phyloP scores from a whole-genome alignment of 2,888 invertebrate genomes.

The Rhamnusium bicolor region DNA sequence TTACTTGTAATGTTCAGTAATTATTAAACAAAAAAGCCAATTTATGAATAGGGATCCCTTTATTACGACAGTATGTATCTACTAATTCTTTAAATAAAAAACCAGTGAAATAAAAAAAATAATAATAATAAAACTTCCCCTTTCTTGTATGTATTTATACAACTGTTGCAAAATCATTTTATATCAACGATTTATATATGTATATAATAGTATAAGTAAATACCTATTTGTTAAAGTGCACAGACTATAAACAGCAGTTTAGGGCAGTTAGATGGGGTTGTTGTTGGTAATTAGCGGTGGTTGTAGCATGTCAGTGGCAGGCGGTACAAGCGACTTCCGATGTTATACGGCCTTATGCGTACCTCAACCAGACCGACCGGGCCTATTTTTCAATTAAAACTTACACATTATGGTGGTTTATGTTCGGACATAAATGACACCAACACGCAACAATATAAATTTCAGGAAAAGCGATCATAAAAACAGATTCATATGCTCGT shows the following conservation, averaged over 20 bases:
- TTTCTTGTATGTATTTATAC: too few relatives aligned
- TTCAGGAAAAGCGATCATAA: slow-evolving; percentile 41
- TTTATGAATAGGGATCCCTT: too few relatives aligned
- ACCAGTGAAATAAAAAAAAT: not conserved
- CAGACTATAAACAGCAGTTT: slow-evolving; percentile 57
- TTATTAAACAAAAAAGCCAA: too few relatives aligned
- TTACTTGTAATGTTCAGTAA: too few relatives aligned
- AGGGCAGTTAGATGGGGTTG: slow-evolving; percentile 59
- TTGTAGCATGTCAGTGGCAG: slow-evolving; percentile 62
- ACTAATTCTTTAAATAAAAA: too few relatives aligned
- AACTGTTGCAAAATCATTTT: not conserved
- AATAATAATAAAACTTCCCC: not conserved
- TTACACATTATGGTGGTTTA: slow-evolving; percentile 49
- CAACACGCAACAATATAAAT: slow-evolving; percentile 49
- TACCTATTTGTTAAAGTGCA: slow-evolving; percentile 34
- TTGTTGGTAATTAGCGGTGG: slow-evolving; percentile 60
- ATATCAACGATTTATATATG: not conserved
- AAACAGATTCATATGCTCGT: slow-evolving; percentile 40
- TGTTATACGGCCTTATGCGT: slow-evolving; percentile 59
- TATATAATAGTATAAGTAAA: slow-evolving; percentile 15
- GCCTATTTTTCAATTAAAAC: slow-evolving; percentile 51
- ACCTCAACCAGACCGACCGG: slow-evolving; percentile 36
- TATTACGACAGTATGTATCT: too few relatives aligned
- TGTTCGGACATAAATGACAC: slow-evolving; percentile 50
- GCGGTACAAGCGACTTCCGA: slow-evolving; percentile 63